phyloP scores from a whole-genome alignment of 2,113 vertebrate species.

The Larimichthys crocea region DNA sequence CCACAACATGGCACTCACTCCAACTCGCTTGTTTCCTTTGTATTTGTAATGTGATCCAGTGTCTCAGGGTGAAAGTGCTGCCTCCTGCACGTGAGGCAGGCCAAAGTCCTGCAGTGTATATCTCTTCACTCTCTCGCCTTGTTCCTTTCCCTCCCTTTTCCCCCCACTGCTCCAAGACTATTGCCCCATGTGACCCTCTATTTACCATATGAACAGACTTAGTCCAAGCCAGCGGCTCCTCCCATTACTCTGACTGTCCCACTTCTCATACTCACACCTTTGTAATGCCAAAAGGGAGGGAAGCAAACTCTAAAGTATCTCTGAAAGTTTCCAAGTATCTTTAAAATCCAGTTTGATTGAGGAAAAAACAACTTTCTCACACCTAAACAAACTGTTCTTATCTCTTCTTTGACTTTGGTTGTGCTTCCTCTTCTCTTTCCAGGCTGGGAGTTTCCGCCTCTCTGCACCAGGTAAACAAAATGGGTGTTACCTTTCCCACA shows the following conservation, averaged over 20 bases:
- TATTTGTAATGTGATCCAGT: constrained; percentile 38
- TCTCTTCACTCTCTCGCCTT: constrained; percentile 42
- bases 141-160: constrained; percentile 63
- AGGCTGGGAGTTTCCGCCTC: constrained; percentile 21
- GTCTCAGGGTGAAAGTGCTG: constrained; percentile 52
- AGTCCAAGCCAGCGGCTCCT: constrained; percentile 56
- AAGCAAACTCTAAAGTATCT: constrained; percentile 4
- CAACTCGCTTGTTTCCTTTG: constrained; percentile 25
- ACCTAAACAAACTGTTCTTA: neutral
- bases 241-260: constrained; percentile 46
- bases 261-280: constrained; percentile 62
- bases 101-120: constrained; percentile 63
- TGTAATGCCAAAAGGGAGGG: constrained; percentile 8
- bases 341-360: neutral
- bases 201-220: constrained; percentile 70
- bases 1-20: constrained; percentile 40
- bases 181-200: constrained; percentile 73
- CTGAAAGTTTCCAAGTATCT: neutral
- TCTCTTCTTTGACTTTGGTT: neutral
- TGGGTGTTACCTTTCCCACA: constrained; percentile 70
- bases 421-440: constrained; percentile 20
- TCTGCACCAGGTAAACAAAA: constrained; percentile 64
- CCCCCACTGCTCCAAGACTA: constrained; percentile 42
- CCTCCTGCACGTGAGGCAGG: constrained; percentile 53
- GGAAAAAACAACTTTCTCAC: neutral